Evolutionary conservation across 2,888 invertebrate genomes (phyloP), one percentile per base, ranked within the genome.

Genomic region (Nipponacmea schrenckii): DNA sequence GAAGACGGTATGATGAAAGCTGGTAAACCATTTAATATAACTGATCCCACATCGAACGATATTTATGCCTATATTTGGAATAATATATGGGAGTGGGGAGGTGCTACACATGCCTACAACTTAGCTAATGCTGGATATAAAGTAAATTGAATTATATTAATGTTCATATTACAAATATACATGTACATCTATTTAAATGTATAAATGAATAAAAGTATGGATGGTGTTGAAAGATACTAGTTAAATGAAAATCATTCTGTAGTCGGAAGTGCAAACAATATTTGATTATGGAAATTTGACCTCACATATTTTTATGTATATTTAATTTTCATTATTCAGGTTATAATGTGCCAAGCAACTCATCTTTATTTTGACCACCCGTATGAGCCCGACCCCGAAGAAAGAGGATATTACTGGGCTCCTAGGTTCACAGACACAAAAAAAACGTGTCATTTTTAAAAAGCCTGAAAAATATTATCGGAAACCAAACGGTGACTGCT

Each of bases 91-190:
- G 83, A 85, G 71, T 72, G 73, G 68, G 79, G 79, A 0, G 68
- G 76, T 2, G 79, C 80, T 4, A 71, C 80, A 45, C 69, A 84
- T 4, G 82, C 85, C 1, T 79, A 84, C 66, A 75, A 77, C n/a
- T 74, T 86, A 48, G 87, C 86, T n/a, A 86, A 87, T 65, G 72
- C 68, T 12, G 85, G 81, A 7, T 86, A 83, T 70, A 85, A 85
- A 83, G 87, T 86, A 69, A 62, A 39, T 39, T 39, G 7, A 39
- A 39, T 39, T 39, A 39, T 39, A 39, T 39, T 10, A 39, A 39
- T 39, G 39, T 5, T 39, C 10, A 39, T 39, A 39, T n/a, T n/a
- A n/a, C n/a, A n/a, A n/a, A n/a, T 39, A 39, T 39, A 39, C 8
- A 2, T 39, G 8, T 39, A 39, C 10, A n/a, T n/a, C n/a, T n/a